Percentiles rank a stretch among this genome's conserved stretches.
Conservation (phyloP, 2,888 invertebrate species). For the Andrena bicolor region DNA sequence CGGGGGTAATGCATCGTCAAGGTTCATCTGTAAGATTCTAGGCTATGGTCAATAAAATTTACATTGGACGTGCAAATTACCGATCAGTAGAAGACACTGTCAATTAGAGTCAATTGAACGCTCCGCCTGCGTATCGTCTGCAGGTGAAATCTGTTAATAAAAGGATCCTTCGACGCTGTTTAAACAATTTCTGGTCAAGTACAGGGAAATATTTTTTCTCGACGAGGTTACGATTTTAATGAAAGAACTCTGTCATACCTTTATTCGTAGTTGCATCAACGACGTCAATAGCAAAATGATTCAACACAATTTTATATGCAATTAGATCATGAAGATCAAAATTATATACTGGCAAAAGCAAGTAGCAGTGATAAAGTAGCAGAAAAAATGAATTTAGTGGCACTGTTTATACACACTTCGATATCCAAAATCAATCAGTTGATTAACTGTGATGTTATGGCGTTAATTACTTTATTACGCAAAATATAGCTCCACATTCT, state of each 20-base stretch:
- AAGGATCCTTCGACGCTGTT: slow-evolving; percentile 31
- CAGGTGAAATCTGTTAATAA: slow-evolving; percentile 33
- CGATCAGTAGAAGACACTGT: slow-evolving; percentile 37
- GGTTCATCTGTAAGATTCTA: slow-evolving; percentile 36
- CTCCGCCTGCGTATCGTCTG: slow-evolving; percentile 15
- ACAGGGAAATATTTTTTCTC: neutral
- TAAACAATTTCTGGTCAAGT: slow-evolving; percentile 11
- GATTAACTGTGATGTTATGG: neutral
- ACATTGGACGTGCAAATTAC: slow-evolving; percentile 42
- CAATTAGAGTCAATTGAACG: slow-evolving; percentile 38
- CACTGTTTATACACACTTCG: neutral
- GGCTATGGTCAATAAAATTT: slow-evolving; percentile 51
- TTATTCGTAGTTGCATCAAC: neutral
- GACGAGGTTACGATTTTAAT: neutral
- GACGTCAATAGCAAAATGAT: neutral
- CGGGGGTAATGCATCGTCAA: slow-evolving; percentile 37
- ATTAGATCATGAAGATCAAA: neutral
- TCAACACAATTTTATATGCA: neutral
- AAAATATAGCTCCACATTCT: neutral
- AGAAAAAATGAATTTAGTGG: neutral
- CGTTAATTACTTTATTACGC: neutral
- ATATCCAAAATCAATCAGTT: neutral
- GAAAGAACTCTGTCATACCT: neutral
- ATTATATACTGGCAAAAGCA: neutral
- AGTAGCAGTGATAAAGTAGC: neutral